These are phyloP conservation scores for Columba livia DNA, from an alignment of 2,113 vertebrate genomes.

Conservation along the genomic window DNA sequence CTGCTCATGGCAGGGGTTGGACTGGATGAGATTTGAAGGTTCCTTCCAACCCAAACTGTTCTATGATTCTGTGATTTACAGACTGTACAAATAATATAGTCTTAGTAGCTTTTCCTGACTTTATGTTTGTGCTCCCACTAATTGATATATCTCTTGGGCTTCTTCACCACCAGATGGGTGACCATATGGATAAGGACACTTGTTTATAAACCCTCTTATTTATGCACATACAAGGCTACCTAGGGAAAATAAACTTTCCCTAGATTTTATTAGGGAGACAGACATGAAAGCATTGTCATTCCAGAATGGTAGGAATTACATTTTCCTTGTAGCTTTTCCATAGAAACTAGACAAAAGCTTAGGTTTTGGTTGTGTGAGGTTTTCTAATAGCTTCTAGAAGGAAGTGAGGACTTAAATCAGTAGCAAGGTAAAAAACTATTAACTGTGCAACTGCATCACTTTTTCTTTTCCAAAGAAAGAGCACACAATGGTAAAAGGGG, in stretches of 20 bases:
- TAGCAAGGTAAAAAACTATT: not conserved
- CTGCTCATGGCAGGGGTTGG: no score
- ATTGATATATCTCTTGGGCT: constrained; percentile 44
- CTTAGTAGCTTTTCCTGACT: constrained; percentile 2
- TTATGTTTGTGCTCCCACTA: constrained; percentile 11
- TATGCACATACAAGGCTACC: constrained; percentile 17
- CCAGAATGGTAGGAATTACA: rapidly evolving
- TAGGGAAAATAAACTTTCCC: constrained; percentile 22
- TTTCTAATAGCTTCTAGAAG: not conserved
- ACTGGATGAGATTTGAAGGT: no score
- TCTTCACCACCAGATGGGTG: constrained; percentile 42
- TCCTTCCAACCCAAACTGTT: no score
- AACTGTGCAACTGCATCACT: not conserved
- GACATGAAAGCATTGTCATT: not conserved
- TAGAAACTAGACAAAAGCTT: not conserved
- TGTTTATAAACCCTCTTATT: constrained; percentile 56
- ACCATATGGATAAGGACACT: constrained; percentile 51
- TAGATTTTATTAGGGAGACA: constrained; percentile 2
- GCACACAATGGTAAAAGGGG: not conserved
- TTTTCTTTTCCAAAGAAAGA: not conserved
- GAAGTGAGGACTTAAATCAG: not conserved
- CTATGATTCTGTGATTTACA: not conserved
- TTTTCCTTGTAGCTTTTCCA: not conserved
- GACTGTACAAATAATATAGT: not conserved
- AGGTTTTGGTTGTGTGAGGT: not conserved